Evolutionary conservation across 2,888 invertebrate genomes (phyloP), one percentile per base, ranked within the genome.

Genomic region (Tanypteryx hageni): DNA sequence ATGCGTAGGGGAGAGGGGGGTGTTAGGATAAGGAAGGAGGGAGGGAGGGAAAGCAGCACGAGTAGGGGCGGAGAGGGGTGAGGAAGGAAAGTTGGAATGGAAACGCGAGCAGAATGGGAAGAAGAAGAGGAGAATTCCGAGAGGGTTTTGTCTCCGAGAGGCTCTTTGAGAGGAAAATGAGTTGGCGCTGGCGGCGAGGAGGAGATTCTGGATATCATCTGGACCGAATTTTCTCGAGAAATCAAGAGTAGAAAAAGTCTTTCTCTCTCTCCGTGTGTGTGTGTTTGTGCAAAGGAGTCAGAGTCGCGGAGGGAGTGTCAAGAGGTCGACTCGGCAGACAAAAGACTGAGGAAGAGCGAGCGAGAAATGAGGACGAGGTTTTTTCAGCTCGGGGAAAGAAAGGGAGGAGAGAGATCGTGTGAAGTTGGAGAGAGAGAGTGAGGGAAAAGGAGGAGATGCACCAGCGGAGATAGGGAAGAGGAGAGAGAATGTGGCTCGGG

Each of bases 111-210:
- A 44, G 61, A 31, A 64, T 44, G 64, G 89, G 64, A 89, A 61
- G 44, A 64, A 89, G 89, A 89, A 64, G 31, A 31, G 89, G 31
- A 58, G n/a, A n/a, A 18, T 86, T 31, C 31, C 58, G 59, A 86
- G 61, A 44, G 89, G 89, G 89, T 89, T 89, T 89, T 89, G 89
- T 89, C 64, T 89, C 89, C 89, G 64, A 89, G 64, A 64, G 31
- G 44, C 64, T 89, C 44, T 27, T 89, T 44, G 89, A 10, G 89
- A n/a, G 59, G 59, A 59, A 76, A 61, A 85, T 59, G 59, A 64
- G 64, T 61, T 18, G 64, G 56, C 3, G n/a, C 11, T 11, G 27
- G 82, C 7, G 44, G 44, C 18, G 56, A 13, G 61, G 7, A 0
- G 31, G 16, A 86, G 14, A n/a, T 31, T 89, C 89, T 89, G 89